phyloP scores from a whole-genome alignment of 37 sponge, comb jelly and placozoan species.

The Spongilla lacustris region DNA sequence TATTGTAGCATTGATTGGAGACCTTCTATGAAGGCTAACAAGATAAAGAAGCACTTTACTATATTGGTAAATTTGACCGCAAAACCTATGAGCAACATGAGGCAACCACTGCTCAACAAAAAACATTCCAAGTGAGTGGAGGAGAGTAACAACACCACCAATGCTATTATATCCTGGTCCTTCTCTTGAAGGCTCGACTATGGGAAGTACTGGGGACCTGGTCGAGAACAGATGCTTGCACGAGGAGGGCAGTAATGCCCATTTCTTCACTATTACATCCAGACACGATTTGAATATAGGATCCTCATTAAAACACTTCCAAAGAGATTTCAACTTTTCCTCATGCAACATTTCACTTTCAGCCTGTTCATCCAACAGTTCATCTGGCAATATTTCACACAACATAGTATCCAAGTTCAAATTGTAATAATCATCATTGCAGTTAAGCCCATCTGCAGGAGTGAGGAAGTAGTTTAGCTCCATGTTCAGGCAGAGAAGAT shows the following conservation, averaged over 20 bases:
- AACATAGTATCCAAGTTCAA: background rate
- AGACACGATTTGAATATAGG: background rate
- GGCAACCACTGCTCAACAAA: conserved; percentile 19
- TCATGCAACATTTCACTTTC: background rate
- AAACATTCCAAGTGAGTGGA: conserved; percentile 13
- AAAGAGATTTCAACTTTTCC: conserved; percentile 3
- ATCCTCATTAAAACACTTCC: conserved; percentile 30
- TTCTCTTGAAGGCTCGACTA: background rate
- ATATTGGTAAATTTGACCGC: conserved; percentile 15
- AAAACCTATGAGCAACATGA: background rate
- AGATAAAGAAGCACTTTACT: conserved; percentile 13
- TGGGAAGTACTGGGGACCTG: background rate
- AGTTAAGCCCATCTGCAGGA: too few relatives aligned
- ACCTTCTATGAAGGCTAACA: conserved; percentile 2
- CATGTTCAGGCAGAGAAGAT: conserved; percentile 8
- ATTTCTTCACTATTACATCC: conserved; percentile 16
- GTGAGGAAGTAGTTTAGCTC: background rate
- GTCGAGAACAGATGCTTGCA: conserved; percentile 22
- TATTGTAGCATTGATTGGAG: background rate
- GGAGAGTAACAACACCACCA: background rate
- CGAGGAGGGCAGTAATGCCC: conserved; percentile 35
- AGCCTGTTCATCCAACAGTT: background rate
- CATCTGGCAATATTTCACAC: conserved; percentile 11
- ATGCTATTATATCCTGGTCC: background rate
- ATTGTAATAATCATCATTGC: background rate